These are phyloP conservation scores for Papilio elwesi DNA, from an alignment of 2,888 invertebrate genomes.

Conservation along the genomic window DNA sequence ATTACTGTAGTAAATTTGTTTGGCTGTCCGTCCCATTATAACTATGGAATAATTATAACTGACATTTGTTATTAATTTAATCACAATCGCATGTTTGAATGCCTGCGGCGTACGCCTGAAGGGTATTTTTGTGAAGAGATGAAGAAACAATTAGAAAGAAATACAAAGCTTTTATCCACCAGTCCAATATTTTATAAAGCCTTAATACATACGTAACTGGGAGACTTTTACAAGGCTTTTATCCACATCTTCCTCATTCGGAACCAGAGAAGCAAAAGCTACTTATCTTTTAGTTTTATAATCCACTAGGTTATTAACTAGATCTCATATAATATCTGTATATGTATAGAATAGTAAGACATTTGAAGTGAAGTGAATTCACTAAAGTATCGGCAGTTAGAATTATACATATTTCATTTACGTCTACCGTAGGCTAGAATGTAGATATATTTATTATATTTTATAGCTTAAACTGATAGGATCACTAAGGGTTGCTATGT, in stretches of 20 bases:
- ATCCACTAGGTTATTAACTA: not conserved
- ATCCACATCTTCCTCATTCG: no score
- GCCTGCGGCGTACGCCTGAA: conserved; percentile 20
- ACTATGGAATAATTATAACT: not conserved
- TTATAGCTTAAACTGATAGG: not conserved
- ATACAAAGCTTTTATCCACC: not conserved
- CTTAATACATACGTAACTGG: no score
- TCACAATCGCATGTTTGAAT: conserved; percentile 17
- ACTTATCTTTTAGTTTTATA: not conserved
- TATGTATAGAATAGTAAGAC: not conserved
- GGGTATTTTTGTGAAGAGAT: conserved; percentile 12
- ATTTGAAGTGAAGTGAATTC: not conserved
- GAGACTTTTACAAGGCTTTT: no score
- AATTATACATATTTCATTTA: not conserved
- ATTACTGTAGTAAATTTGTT: conserved; percentile 12
- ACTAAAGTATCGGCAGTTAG: no score
- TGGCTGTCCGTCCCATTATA: conserved; percentile 28
- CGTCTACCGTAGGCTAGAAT: not conserved
- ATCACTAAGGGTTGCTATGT: not conserved
- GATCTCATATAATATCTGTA: not conserved
- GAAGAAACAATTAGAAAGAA: not conserved
- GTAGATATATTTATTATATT: not conserved
- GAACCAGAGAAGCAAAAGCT: not conserved
- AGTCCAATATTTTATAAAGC: no score
- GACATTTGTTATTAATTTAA: conserved; percentile 14